Conservation (phyloP, 2,888 invertebrate species). For the Villa cingulata region DNA sequence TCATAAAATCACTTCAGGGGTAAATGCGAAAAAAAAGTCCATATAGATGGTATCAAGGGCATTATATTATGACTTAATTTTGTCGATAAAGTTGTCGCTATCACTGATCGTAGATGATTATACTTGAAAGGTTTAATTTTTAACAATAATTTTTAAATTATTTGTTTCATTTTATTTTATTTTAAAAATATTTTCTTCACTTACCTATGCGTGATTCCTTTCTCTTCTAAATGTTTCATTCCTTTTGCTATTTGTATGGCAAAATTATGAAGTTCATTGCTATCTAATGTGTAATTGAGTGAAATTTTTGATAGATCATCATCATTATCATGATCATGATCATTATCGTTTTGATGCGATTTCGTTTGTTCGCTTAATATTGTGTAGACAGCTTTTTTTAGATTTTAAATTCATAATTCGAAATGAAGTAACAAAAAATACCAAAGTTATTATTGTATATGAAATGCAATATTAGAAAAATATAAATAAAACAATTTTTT, state of each 20-base stretch:
- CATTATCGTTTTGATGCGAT: too few relatives aligned
- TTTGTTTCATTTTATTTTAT: background rate
- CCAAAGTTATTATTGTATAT: too few relatives aligned
- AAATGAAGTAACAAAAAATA: too few relatives aligned
- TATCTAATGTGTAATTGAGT: conserved; percentile 34
- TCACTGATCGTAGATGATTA: too few relatives aligned
- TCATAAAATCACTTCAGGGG: too few relatives aligned
- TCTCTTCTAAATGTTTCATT: conserved; percentile 61
- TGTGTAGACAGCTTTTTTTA: conserved; percentile 31
- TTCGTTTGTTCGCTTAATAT: conserved; percentile 19
- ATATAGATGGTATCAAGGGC: too few relatives aligned
- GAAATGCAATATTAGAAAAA: background rate
- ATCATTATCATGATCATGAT: conserved; percentile 4
- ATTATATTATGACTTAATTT: too few relatives aligned
- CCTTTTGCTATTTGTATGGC: conserved; percentile 68
- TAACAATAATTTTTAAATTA: background rate
- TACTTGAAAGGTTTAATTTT: too few relatives aligned
- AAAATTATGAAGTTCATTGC: conserved; percentile 51
- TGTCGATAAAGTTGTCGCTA: too few relatives aligned
- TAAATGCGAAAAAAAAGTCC: too few relatives aligned
- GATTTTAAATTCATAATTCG: too few relatives aligned
- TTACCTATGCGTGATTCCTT: conserved; percentile 57
- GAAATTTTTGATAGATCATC: conserved; percentile 14
- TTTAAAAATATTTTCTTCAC: conserved; percentile 8
- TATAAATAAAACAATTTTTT: background rate